Base-by-base conservation (phyloP, 2,113 vertebrate species). In the Oncorhynchus gorbuscha region DNA sequence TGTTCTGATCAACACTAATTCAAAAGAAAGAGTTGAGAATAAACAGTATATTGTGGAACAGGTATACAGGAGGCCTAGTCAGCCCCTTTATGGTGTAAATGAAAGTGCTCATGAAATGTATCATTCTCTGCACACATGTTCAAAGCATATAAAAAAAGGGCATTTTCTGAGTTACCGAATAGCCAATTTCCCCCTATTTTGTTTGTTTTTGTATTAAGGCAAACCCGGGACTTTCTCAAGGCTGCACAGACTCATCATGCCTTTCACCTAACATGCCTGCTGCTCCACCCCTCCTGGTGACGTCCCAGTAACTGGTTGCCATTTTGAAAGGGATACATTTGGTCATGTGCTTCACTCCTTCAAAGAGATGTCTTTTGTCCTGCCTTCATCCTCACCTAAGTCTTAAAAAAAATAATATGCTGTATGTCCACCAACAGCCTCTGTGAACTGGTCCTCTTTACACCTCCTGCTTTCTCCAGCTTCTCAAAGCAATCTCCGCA, bases 61-160 rank as follows among this genome's bases (percentile, higher is more conserved):
- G 70, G 79, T 82, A 83, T 28, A 72, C 9, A 16, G 78, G 75
- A 69, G 8, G 2, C 39, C 39, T 45, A 45, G 32, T 70, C 20
- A 70, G 20, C 76, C 72, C 75, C 69, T 82, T 39, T 81, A 75
- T 73, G 55, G 81, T 91, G 86, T 89, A 87, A 86, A 90, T 84
- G 86, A 71, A 84, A 73, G 75, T 77, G 77, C 81, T 89, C 72
- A 78, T 75, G 81, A 79, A 74, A 77, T 81, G 75, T 78, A 76
- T 78, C n/a, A 67, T 81, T 83, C 78, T 83, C 80, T 49, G 14
- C 80, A 81, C 74, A 80, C 65, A 69, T 72, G 24, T 67, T 75
- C 64, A 12, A 75, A 71, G 77, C 68, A 20, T 74, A n/a, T 62
- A n/a, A 35, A 9, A 64, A 76, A 45, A 79, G 59, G 16, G 71